Base-by-base conservation (phyloP, 2,113 vertebrate species). In the Cephalopholis sonnerati region DNA sequence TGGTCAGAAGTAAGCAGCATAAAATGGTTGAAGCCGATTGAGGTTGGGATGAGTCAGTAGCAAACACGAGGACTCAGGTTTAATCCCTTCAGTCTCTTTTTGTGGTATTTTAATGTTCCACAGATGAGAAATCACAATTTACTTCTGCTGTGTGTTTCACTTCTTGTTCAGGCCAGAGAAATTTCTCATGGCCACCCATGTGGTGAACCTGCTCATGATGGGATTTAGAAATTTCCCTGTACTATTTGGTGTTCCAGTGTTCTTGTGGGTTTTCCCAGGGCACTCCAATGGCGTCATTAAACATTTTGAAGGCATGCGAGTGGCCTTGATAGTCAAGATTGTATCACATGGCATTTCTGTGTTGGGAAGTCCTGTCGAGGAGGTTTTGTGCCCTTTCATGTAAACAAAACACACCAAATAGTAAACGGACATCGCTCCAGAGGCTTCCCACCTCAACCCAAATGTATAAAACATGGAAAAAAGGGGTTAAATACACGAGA, bases 1-100 rank as follows among this genome's bases (percentile, higher is more conserved):
- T 71, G 77, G 65, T 79, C 58, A 67, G 59, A 71, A 78, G 25
- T 72, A 87, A 81, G 64, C 39, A 63, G 36, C 77, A 83, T 79
- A n/a, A 32, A 78, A 83, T 55, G 59, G 58, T 59, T 81, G 53
- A 77, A 77, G 62, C 61, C 13, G 13, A 61, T 59, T 3, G 25
- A 53, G 58, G 51, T 53, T 76, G 25, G 72, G 58, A 53, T 61
- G 22, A 72, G 67, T 77, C 59, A 78, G 70, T 44, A 51, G 65
- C 76, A 74, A 27, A 72, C 62, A 74, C 29, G 48, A 25, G 16
- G 7, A 74, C 29, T 58, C 57, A 44, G 51, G 76, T 70, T 67
- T 51, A 50, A 68, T 71, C 58, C 10, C n/a, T 5, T n/a, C n/a
- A 25, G 24, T 57, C 29, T 32, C 48, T 64, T 36, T 51, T 57